These are phyloP conservation scores for Acrocera orbiculus DNA, from an alignment of 2,888 invertebrate species.

Conservation along the genomic window DNA sequence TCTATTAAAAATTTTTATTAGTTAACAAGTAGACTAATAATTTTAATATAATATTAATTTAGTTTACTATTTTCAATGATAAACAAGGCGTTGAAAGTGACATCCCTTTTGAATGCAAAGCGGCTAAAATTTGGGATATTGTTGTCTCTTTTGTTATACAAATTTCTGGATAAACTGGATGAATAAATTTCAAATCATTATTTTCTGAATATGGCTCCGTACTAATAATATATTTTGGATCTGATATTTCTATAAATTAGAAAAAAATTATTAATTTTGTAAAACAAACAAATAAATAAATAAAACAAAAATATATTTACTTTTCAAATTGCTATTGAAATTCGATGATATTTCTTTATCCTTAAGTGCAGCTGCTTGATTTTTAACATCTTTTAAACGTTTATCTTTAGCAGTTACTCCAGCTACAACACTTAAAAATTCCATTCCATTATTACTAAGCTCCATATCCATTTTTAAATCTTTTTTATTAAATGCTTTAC, in stretches of 20 bases:
- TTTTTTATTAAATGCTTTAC: no score
- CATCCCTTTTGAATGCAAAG: constrained; percentile 34
- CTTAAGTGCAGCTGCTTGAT: constrained; percentile 32
- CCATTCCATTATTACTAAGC: no score
- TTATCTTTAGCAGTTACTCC: constrained; percentile 80
- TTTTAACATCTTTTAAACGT: constrained; percentile 65
- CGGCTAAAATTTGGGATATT: constrained; percentile 40
- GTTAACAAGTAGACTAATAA: no score
- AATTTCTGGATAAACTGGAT: constrained; percentile 32
- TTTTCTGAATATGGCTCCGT: constrained; percentile 5
- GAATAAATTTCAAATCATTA: constrained; percentile 31
- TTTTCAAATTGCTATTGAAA: constrained; percentile 17
- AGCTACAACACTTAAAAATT: constrained; percentile 60
- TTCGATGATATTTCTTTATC: constrained; percentile 22
- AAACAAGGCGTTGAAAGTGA: constrained; percentile 36
- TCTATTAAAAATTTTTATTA: no score
- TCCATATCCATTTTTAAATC: no score
- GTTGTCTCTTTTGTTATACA: constrained; percentile 37
- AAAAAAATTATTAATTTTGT: no score
- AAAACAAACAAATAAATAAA: background rate
- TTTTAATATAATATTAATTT: no score
- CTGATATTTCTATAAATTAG: no score
- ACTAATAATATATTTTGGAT: no score
- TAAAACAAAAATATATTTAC: background rate
- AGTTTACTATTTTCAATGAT: constrained; percentile 21